Percentiles rank a stretch among this genome's conserved stretches.
Conservation (phyloP, 2,113 vertebrate genomes). For the Gyps fulvus region DNA sequence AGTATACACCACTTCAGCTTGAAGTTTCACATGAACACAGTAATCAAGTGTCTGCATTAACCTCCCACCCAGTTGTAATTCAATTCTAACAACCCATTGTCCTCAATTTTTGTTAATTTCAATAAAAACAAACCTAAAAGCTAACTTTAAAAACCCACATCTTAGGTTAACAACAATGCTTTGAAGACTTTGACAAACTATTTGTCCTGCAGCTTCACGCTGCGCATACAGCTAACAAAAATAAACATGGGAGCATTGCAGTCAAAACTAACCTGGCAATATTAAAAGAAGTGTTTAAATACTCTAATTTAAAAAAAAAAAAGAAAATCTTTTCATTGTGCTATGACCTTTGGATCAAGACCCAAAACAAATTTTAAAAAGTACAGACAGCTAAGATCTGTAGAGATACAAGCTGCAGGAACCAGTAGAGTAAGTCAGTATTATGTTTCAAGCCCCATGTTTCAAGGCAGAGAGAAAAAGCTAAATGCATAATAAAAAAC, state of each 20-base stretch:
- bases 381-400: neutral
- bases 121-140: neutral
- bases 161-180: neutral
- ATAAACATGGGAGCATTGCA: no score
- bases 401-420: neutral
- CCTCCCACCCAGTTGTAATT: neutral
- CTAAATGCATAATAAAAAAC: neutral
- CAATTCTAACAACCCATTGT: neutral
- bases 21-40: neutral
- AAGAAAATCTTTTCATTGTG: neutral
- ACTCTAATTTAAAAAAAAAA: neutral
- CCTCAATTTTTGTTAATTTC: neutral
- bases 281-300: neutral
- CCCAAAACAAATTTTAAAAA: neutral
- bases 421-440: neutral
- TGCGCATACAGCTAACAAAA: neutral
- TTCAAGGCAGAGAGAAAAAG: neutral
- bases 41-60: neutral
- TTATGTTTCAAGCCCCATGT: neutral
- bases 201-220: neutral
- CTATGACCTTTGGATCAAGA: neutral
- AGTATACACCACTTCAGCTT: neutral
- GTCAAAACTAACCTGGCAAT: neutral
- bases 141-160: neutral
- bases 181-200: neutral